These are phyloP conservation scores for Scaptodrosophila lebanonensis DNA, from an alignment of 1,140 invertebrate species.

Conservation along the genomic window DNA sequence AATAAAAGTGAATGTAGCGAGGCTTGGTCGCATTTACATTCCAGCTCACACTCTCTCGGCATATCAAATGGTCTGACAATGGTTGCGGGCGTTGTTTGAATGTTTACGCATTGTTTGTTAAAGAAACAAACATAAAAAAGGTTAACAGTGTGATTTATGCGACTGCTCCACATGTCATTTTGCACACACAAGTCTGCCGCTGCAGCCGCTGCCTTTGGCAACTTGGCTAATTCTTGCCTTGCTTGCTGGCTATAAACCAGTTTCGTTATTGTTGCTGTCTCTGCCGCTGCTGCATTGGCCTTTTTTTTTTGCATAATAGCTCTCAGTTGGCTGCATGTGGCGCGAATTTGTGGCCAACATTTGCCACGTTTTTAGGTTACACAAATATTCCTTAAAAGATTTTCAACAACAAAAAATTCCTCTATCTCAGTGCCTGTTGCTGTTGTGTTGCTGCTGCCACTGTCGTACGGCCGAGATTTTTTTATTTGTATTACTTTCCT, in stretches of 20 bases:
- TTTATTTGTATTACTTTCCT: constrained; percentile 15
- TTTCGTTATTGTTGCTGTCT: not conserved
- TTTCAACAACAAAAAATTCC: constrained; percentile 20
- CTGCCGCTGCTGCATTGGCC: constrained; percentile 37
- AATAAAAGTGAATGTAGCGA: constrained; percentile 49
- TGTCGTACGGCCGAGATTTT: too few species aligned
- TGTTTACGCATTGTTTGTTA: too few species aligned
- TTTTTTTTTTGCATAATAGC: constrained; percentile 57
- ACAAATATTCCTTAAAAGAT: not conserved
- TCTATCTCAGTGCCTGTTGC: too few species aligned
- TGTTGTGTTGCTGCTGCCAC: too few species aligned
- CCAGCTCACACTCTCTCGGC: not conserved
- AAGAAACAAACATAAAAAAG: too few species aligned
- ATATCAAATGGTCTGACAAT: constrained; percentile 1
- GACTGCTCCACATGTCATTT: constrained; percentile 20
- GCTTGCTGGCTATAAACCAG: not conserved
- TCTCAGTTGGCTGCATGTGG: not conserved
- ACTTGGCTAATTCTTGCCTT: constrained; percentile 63
- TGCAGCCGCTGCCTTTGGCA: constrained; percentile 27
- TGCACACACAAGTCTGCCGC: constrained; percentile 39
- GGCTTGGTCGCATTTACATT: constrained; percentile 25
- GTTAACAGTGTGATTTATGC: constrained; percentile 14
- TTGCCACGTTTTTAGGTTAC: constrained; percentile 42
- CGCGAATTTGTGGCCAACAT: constrained; percentile 16
- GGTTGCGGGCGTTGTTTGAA: too few species aligned